Evolutionary conservation across 2,888 invertebrate species (phyloP).

Genomic region (Chaetogeoica ovagalla): DNA sequence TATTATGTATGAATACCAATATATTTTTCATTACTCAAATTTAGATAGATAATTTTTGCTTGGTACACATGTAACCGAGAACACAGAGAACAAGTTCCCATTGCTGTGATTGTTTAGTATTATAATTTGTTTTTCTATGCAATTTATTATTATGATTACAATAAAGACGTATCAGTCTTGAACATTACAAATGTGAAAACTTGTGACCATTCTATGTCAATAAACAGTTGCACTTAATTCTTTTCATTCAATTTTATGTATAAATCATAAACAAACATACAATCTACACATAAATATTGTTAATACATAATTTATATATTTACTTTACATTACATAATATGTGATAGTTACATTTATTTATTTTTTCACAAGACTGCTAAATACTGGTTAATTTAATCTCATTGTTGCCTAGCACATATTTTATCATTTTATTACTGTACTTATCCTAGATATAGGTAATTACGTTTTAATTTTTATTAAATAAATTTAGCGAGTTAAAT

Average conservation of each 20-base stretch:
- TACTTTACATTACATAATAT: not conserved
- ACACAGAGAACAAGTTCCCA: conserved; percentile 18
- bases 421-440: conserved; percentile 6
- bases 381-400: not conserved
- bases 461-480: conserved; percentile 2
- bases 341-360: not conserved
- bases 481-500: not conserved
- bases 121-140: conserved; percentile 13
- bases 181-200: not conserved
- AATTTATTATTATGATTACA: conserved; percentile 3
- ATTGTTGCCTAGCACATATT: conserved; percentile 6
- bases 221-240: not conserved
- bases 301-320: not conserved
- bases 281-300: conserved; percentile 10
- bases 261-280: not conserved
- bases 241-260: conserved; percentile 1
- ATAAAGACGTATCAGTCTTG: not conserved
- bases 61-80: conserved; percentile 5
- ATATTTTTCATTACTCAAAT: conserved; percentile 10
- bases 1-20: conserved; percentile 78
- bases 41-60: conserved; percentile 29
- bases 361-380: not conserved
- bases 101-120: conserved; percentile 40
- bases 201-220: not conserved
- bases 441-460: not conserved